Conservation (phyloP, 2,113 vertebrate species). For the Galbula dea region DNA sequence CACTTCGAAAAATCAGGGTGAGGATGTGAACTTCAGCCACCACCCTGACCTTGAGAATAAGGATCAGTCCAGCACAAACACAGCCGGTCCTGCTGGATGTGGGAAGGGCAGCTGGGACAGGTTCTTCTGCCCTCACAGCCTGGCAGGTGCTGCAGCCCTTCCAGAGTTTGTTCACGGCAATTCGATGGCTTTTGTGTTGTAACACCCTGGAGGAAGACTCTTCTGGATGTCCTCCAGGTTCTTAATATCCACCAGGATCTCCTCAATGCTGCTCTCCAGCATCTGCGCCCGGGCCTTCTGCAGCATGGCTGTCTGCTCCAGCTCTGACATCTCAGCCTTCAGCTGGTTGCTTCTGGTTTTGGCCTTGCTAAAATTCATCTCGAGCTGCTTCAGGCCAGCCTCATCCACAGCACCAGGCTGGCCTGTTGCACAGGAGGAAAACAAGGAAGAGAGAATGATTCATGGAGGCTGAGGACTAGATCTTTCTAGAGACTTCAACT, state of each 20-base stretch:
- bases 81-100: not conserved
- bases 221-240: slow-evolving; percentile 86
- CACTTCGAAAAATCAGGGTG: not conserved
- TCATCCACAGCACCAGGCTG: slow-evolving; percentile 71
- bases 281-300: slow-evolving; percentile 62
- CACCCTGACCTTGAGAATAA: not conserved
- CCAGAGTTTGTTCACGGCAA: slow-evolving; percentile 67
- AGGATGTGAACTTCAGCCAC: not conserved
- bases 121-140: not conserved
- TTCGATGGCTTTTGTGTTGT: slow-evolving; percentile 82
- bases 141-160: not conserved
- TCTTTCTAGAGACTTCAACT: not conserved
- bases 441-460: not conserved
- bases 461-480: not conserved
- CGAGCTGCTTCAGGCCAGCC: slow-evolving; percentile 60
- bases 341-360: slow-evolving; percentile 65
- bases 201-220: slow-evolving; percentile 83
- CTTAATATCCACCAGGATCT: slow-evolving; percentile 80
- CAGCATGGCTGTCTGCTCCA: slow-evolving; percentile 70
- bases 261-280: slow-evolving; percentile 78
- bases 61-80: not conserved
- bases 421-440: slow-evolving; percentile 66
- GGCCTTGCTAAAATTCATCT: slow-evolving; percentile 63
- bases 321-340: slow-evolving; percentile 68
- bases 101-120: not conserved